phyloP scores from a whole-genome alignment of 2,113 vertebrate genomes.

The Phylloscopus whistleri region DNA sequence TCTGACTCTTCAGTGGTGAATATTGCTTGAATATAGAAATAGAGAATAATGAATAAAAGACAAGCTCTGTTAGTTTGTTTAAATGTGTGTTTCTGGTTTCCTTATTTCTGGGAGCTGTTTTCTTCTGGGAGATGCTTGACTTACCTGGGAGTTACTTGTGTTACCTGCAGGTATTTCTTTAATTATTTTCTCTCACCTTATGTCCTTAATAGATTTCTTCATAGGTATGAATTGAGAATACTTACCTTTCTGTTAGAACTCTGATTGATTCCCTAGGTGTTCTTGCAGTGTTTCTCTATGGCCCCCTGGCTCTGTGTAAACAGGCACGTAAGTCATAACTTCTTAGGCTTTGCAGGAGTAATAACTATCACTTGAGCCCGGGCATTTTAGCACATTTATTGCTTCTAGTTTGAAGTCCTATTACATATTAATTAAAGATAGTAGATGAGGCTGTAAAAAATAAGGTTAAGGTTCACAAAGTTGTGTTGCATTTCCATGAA shows the following conservation, averaged over 20 bases:
- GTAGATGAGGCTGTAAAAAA: neutral
- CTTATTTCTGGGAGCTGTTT: neutral
- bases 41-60: neutral
- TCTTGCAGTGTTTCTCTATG: neutral
- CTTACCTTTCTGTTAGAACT: neutral
- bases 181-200: neutral
- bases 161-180: neutral
- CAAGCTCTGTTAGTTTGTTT: neutral
- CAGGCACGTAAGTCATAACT: neutral
- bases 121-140: neutral
- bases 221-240: neutral
- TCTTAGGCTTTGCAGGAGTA: neutral
- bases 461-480: neutral
- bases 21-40: neutral
- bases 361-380: neutral
- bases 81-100: neutral
- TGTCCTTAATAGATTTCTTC: neutral
- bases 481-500: neutral
- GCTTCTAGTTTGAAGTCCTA: neutral
- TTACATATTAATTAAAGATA: neutral
- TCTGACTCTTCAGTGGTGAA: neutral
- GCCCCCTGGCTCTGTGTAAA: neutral
- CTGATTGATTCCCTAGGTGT: neutral
- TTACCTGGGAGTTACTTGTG: neutral
- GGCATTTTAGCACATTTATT: neutral